Evolutionary conservation across 2,113 vertebrate species (phyloP), one percentile per base, ranked within the genome.

Genomic region (Hucho hucho): DNA sequence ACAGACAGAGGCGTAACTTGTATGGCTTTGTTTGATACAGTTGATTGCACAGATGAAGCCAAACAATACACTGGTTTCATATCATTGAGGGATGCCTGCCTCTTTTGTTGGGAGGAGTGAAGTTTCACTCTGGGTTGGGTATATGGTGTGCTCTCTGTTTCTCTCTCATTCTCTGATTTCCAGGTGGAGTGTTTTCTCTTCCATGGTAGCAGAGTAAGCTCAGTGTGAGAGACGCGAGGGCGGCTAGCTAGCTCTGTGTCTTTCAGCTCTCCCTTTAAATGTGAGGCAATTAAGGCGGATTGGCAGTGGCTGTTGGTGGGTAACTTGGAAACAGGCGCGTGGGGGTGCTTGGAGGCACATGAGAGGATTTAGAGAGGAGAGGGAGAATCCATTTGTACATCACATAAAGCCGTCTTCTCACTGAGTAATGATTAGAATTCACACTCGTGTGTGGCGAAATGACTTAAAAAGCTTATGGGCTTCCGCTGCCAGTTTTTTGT

Each of bases 241-340:
- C 71, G 75, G 78, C 81, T 80, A 24, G 58, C 74, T 75, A 77
- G 77, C 47, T 75, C 72, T n/a, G 49, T 49, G 46, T 79, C 75
- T 76, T 64, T 83, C 70, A 77, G 86, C 78, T 64, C 56, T 85
- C 84, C 85, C 84, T 86, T 79, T 80, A 79, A 85, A 81, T 78
- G 78, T 81, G 80, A 86, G 89, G 83, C 85, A 90, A 87, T 88
- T 88, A 90, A 83, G 78, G n/a, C 1, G 70, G 88, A 92, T 79
- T 89, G 90, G 81, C 89, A 88, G 87, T 75, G 73, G 65, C 66
- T 22, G 32, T 81, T 68, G 84, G 64, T 80, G 37, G 86, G 85
- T 90, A 89, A 86, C 89, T 92, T 87, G 78, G 88, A 87, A 87
- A 90, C 89, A 84, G 87, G 82, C 84, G 37, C 85, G 82, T 84